Percentiles rank a stretch among this genome's conserved stretches.
These are phyloP conservation scores for Ceuthmochares aereus DNA, from an alignment of 2,113 vertebrate species.

Conservation along the genomic window DNA sequence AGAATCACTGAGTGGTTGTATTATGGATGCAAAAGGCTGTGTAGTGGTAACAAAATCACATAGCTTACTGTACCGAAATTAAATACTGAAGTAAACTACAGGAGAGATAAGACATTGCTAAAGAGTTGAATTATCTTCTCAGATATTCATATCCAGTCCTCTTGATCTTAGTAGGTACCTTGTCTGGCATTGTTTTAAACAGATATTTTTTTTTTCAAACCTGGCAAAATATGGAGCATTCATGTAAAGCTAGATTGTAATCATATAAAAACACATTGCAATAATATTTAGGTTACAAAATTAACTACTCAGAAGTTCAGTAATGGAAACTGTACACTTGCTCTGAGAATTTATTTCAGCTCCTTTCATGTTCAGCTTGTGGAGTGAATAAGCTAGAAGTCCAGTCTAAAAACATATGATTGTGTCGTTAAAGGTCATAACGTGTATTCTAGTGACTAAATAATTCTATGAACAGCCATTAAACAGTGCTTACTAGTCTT, in stretches of 20 bases:
- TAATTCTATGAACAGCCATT: background rate
- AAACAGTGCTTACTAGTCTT: background rate
- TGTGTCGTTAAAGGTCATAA: background rate
- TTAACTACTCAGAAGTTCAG: background rate
- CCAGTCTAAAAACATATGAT: background rate
- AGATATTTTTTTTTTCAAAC: background rate
- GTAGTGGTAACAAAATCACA: background rate
- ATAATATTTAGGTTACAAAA: conserved; percentile 12
- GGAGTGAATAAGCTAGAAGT: background rate
- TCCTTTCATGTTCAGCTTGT: background rate
- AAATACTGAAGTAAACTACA: background rate
- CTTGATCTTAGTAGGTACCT: background rate
- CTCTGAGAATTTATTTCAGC: conserved; percentile 13
- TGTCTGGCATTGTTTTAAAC: background rate
- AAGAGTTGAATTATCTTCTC: background rate
- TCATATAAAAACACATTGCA: conserved; percentile 13
- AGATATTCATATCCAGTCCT: background rate
- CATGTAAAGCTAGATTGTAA: conserved; percentile 3
- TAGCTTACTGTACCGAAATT: background rate
- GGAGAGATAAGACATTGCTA: background rate
- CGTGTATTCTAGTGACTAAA: background rate
- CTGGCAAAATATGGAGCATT: background rate
- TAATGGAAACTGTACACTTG: background rate
- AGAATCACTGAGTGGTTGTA: background rate
- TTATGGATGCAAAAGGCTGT: background rate